Evolutionary conservation across 2,888 invertebrate species (phyloP).

Genomic region (Eupelmus urozonus): DNA sequence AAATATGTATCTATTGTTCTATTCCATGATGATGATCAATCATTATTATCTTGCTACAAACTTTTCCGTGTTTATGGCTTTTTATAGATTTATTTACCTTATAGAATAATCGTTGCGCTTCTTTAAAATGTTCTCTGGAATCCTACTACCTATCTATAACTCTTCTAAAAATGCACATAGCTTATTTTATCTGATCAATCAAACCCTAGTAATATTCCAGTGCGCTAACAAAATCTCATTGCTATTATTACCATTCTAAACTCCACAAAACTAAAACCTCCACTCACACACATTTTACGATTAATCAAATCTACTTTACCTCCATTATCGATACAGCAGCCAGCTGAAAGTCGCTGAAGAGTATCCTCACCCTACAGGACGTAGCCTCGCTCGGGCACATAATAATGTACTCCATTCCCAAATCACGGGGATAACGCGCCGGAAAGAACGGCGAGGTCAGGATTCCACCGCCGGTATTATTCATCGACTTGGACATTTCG

Average conservation of each 20-base stretch:
- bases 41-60: not conserved
- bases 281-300: no score
- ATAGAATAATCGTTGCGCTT: no score
- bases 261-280: no score
- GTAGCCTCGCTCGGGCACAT: conserved; percentile 79
- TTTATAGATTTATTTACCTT: no score
- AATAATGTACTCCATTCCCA: conserved; percentile 83
- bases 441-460: conserved; percentile 85
- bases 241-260: no score
- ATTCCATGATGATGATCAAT: not conserved
- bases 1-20: not conserved
- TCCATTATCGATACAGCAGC: conserved; percentile 83
- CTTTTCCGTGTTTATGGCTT: not conserved
- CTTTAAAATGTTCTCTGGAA: no score
- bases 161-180: no score
- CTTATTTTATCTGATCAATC: no score
- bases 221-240: no score
- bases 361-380: conserved; percentile 81
- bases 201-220: no score
- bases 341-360: conserved; percentile 85
- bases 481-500: conserved; percentile 67
- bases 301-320: conserved; percentile 77
- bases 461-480: conserved; percentile 77
- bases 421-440: conserved; percentile 82
- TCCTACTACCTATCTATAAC: no score